Evolutionary conservation across 2,797 vertebrate species (phyloP).

Genomic region (Myotis findleyi): DNA sequence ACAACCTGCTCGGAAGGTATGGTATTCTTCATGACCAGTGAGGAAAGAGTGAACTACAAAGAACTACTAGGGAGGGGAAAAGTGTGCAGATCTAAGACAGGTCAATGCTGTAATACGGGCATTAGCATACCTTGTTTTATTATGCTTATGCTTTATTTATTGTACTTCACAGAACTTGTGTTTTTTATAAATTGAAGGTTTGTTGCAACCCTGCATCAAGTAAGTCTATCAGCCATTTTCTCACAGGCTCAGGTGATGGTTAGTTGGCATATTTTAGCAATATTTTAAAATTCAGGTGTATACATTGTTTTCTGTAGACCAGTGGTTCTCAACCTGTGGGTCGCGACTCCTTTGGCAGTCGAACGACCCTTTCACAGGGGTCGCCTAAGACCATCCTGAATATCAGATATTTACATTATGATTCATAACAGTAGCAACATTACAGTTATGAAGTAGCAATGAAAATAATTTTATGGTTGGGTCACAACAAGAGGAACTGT

Average conservation of each 20-base stretch:
- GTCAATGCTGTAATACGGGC: neutral
- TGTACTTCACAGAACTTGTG: neutral
- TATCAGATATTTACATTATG: too few relatives aligned
- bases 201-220: neutral
- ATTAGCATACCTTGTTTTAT: neutral
- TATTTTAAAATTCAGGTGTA: neutral
- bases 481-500: too few relatives aligned
- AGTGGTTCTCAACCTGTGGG: too few relatives aligned
- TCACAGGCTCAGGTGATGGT: neutral
- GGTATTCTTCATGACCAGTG: neutral
- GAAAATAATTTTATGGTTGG: too few relatives aligned
- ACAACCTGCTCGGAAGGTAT: neutral
- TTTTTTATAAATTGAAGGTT: neutral
- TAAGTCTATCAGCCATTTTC: neutral
- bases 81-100: neutral
- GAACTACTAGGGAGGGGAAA: neutral
- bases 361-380: too few relatives aligned
- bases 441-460: too few relatives aligned
- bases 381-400: too few relatives aligned
- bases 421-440: too few relatives aligned
- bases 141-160: neutral
- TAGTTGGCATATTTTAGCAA: neutral
- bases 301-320: neutral
- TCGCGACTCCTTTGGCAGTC: rapidly evolving
- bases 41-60: neutral